A percentile compares a stretch with the other conserved stretches of the same genome.
phyloP scores from a whole-genome alignment of 2,113 vertebrate genomes.

The Suncus etruscus region DNA sequence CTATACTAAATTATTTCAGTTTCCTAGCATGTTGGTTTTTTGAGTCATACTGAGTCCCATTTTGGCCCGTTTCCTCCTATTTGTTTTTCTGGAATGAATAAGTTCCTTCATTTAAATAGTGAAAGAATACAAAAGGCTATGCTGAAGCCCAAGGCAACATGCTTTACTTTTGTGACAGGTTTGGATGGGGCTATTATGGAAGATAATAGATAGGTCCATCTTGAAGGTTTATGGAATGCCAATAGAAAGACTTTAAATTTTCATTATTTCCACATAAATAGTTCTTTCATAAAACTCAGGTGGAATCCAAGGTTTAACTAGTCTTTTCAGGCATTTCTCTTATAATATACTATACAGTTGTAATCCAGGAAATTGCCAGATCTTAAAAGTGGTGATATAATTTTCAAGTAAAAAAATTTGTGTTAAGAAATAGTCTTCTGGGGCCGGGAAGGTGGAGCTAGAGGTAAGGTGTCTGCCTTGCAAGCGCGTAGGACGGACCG shows the following conservation, averaged over 20 bases:
- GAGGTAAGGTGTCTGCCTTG: too few species aligned
- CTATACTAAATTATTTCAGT: background rate
- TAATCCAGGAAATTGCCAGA: background rate
- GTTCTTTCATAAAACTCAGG: background rate
- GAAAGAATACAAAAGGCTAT: background rate
- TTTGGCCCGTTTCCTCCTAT: background rate
- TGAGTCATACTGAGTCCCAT: background rate
- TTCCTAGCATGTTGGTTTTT: background rate
- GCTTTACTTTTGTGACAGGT: background rate
- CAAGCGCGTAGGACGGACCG: too few species aligned
- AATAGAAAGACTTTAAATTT: background rate
- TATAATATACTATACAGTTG: background rate
- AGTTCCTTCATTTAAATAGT: background rate
- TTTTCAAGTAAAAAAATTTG: conserved; percentile 14
- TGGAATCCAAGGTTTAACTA: background rate
- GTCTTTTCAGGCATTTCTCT: background rate
- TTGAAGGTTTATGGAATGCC: conserved; percentile 23
- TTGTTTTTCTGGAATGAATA: background rate
- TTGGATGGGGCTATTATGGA: background rate
- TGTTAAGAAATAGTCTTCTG: background rate
- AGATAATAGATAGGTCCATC: background rate
- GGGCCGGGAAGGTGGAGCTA: too few species aligned
- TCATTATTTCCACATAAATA: conserved; percentile 39
- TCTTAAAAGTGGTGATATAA: background rate
- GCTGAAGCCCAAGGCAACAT: background rate